Evolutionary conservation across 2,113 vertebrate species (phyloP).

Genomic region (Callipepla californica): DNA sequence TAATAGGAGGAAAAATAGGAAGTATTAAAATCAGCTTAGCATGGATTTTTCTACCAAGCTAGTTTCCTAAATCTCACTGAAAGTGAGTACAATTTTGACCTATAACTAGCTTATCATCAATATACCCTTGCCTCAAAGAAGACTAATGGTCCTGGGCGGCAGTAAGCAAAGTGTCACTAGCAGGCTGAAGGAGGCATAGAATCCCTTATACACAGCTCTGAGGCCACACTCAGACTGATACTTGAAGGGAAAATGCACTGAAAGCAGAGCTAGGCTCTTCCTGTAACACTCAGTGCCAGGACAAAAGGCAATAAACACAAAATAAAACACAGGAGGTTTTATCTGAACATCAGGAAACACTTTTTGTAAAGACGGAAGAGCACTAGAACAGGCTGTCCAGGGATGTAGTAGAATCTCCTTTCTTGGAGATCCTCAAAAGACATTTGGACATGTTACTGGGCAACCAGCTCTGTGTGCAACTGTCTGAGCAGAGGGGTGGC

Average conservation of each 20-base stretch:
- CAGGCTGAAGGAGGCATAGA: neutral
- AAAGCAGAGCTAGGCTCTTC: neutral
- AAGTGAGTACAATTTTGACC: neutral
- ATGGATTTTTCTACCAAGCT: neutral
- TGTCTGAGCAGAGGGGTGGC: neutral
- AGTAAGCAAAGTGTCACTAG: neutral
- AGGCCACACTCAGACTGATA: neutral
- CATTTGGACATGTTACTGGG: neutral
- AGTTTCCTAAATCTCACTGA: neutral
- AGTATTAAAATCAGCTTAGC: neutral
- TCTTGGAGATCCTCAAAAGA: neutral
- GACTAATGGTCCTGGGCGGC: neutral
- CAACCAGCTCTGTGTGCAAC: neutral
- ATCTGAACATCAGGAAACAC: neutral
- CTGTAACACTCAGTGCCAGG: neutral
- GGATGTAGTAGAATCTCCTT: neutral
- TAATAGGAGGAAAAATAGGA: neutral
- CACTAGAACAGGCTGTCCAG: neutral
- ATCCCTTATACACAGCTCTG: neutral
- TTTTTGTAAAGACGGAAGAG: neutral
- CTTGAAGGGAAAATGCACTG: neutral
- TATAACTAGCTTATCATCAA: neutral
- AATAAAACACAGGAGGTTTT: neutral
- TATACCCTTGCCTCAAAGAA: neutral
- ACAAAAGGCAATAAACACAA: neutral